Base-by-base conservation (phyloP, 2,888 invertebrate species). In the Synanthedon vespiformis region DNA sequence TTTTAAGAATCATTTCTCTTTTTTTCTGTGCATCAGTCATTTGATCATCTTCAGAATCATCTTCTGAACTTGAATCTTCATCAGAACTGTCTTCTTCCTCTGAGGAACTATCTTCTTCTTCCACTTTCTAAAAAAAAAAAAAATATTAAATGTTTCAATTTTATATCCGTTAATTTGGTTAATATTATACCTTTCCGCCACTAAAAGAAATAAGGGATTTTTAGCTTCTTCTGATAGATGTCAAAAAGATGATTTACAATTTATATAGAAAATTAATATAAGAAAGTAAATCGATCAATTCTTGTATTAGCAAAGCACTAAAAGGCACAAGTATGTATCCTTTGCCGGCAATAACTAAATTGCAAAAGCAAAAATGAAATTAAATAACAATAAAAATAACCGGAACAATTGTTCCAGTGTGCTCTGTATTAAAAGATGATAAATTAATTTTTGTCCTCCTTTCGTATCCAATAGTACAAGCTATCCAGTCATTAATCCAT, bases 11-110 rank as follows among this genome's bases (percentile, higher is more conserved):
- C 55, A 90, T 88, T 66, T 95, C 92, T 52, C 92, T 90, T 58
- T 92, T 91, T 61, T 91, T 92, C 67, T 94, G 94, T 0, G 92
- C 93, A 65, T 93, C 93, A 1, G 93, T 92, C 76, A 91, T 89
- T 66, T 90, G 90, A 41, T 93, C 92, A 13, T 91, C 90, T 10
- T 89, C 90, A 1, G 89, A 90, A 11, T 90, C 90, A 16, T 92
- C 91, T 11, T 90, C 89, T 0, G 85, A 84, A 56, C 89, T 89
- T 51, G 87, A 85, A 18, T 88, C 90, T 40, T 80, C 88, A 1
- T 83, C 82, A 0, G 88, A 88, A 66, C 88, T 80, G 27, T 88
- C 80, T 16, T 88, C 82, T 27, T 76, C 82, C 55, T 78, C 79
- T 14, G 74, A 73, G 5, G 87, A 88, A 57, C 78, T 82, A 0